Conservation (phyloP, 2,113 vertebrate genomes). For the Morone chrysops region DNA sequence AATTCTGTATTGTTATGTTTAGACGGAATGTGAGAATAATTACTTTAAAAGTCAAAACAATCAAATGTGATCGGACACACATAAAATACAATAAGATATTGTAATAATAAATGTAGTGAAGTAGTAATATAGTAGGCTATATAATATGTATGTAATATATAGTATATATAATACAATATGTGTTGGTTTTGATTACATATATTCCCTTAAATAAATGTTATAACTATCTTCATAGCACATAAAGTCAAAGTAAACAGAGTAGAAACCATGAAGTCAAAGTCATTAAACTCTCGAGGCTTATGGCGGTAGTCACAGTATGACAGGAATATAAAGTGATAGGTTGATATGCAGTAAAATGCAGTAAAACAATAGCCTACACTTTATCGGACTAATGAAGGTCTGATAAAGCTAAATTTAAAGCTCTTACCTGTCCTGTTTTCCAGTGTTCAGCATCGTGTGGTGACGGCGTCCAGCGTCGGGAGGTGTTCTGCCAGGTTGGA, state of each 20-base stretch:
- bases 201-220: background rate
- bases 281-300: background rate
- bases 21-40: background rate
- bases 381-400: no score
- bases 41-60: background rate
- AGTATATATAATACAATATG: background rate
- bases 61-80: background rate
- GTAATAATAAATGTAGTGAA: background rate
- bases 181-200: background rate
- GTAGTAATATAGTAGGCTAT: background rate
- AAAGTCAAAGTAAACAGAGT: background rate
- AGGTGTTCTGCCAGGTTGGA: conserved; percentile 86
- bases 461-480: conserved; percentile 86
- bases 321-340: background rate
- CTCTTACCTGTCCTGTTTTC: conserved; percentile 72
- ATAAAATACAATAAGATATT: background rate
- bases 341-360: background rate
- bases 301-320: background rate
- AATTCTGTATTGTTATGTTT: background rate
- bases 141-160: background rate
- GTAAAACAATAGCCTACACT: background rate
- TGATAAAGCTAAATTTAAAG: background rate
- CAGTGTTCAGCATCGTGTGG: conserved; percentile 94
- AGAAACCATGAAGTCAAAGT: background rate
- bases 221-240: background rate